Evolutionary conservation across 2,888 invertebrate species (phyloP).

Genomic region (Parochlus steinenii): DNA sequence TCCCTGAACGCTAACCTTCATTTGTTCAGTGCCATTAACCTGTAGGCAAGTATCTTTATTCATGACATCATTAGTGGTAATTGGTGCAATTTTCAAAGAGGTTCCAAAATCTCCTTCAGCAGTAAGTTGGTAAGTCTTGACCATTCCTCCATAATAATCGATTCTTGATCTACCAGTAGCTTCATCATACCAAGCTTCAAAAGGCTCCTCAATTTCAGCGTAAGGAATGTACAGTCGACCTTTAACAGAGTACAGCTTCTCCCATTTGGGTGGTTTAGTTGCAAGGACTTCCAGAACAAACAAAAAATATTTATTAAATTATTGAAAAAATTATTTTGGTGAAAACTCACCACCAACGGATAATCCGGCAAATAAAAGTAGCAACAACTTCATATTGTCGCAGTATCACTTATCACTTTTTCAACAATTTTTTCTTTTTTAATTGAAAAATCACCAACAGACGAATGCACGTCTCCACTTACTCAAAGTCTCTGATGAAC

Average conservation of each 20-base stretch:
- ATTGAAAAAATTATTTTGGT: too few species aligned
- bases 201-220: slow-evolving; percentile 84
- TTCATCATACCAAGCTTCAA: slow-evolving; percentile 74
- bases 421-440: too few species aligned
- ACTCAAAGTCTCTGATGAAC: too few species aligned
- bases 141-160: slow-evolving; percentile 90
- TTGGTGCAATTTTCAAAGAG: slow-evolving; percentile 67
- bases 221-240: slow-evolving; percentile 77
- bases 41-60: slow-evolving; percentile 69
- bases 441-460: too few species aligned
- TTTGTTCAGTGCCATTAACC: slow-evolving; percentile 55
- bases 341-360: too few species aligned
- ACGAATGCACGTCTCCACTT: too few species aligned
- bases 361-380: too few species aligned
- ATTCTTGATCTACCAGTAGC: slow-evolving; percentile 63
- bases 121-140: slow-evolving; percentile 72
- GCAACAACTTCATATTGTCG: too few species aligned
- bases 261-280: slow-evolving; percentile 46
- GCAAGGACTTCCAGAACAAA: too few species aligned
- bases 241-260: slow-evolving; percentile 51
- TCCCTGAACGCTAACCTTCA: slow-evolving; percentile 48
- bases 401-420: too few species aligned
- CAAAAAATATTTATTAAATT: too few species aligned
- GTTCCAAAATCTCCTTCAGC: slow-evolving; percentile 46
- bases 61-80: slow-evolving; percentile 53